phyloP scores from a whole-genome alignment of 2,888 invertebrate genomes.

The Melieria omissa region DNA sequence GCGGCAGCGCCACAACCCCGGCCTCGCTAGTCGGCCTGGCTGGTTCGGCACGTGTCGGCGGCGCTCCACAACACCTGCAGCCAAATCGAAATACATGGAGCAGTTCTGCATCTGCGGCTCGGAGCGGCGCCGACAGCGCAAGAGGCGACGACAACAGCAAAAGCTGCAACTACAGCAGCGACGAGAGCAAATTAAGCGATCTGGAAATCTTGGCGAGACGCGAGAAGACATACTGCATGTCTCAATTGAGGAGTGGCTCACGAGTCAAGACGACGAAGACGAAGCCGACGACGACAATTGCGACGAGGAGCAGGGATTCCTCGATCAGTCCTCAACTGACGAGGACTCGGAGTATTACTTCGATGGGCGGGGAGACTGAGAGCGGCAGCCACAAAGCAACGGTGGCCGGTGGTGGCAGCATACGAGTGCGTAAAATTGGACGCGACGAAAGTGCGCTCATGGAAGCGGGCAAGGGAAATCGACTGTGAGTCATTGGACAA shows the following conservation, averaged over 20 bases:
- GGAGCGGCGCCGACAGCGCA: slow-evolving; percentile 58
- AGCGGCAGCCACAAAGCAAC: slow-evolving; percentile 46
- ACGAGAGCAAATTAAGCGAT: slow-evolving; percentile 70
- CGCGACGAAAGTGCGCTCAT: slow-evolving; percentile 62
- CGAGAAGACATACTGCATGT: slow-evolving; percentile 68
- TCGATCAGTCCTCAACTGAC: slow-evolving; percentile 50
- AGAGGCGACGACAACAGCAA: slow-evolving; percentile 59
- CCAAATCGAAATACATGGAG: slow-evolving; percentile 73
- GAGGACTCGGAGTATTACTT: slow-evolving; percentile 67
- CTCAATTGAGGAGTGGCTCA: slow-evolving; percentile 68
- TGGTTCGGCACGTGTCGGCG: slow-evolving; percentile 59
- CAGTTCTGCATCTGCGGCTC: slow-evolving; percentile 77
- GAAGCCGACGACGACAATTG: slow-evolving; percentile 47
- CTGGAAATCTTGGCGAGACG: slow-evolving; percentile 74
- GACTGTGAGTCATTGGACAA: slow-evolving; percentile 61
- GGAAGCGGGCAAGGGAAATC: slow-evolving; percentile 66
- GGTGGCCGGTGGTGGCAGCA: slow-evolving; percentile 42
- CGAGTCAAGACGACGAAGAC: slow-evolving; percentile 62
- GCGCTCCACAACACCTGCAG: slow-evolving; percentile 59
- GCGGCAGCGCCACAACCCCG: slow-evolving; percentile 38
- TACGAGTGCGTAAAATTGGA: slow-evolving; percentile 56
- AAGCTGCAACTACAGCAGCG: slow-evolving; percentile 63
- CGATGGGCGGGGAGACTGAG: slow-evolving; percentile 61
- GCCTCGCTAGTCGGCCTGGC: slow-evolving; percentile 50
- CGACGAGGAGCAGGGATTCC: slow-evolving; percentile 50